Base-by-base conservation (phyloP, 2,888 invertebrate genomes). In the Mesochorus sp. region DNA sequence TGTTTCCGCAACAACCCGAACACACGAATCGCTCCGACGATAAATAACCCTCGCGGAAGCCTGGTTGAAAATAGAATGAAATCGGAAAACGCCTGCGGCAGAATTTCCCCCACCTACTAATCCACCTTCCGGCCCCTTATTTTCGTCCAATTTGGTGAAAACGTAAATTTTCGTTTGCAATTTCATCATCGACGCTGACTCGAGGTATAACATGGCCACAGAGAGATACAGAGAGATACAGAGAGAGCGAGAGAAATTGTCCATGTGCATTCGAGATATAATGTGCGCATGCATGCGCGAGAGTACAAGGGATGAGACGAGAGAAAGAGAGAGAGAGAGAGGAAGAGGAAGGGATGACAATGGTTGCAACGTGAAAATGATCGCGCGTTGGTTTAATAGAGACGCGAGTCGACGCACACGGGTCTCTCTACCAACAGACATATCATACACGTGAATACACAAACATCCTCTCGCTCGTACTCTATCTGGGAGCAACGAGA, bases 141-240 rank as follows among this genome's bases (percentile, higher is more conserved):
- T n/a, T n/a, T n/a, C n/a, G n/a, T n/a, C 72, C 78, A 76, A 67
- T 80, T 55, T 72, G 92, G 92, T 92, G 92, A 21, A 34, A 34
- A 14, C 12, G 28, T 37, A 28, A 26, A 53, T 31, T 71, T 76
- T 66, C 59, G 31, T 53, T 76, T 37, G 59, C 53, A 61, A 47
- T 78, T 55, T 70, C 24, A 53, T 64, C 49, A 37, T 57, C 24
- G 42, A 19, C 24, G 34, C 92, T 92, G 73, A 79, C 79, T 80
- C 64, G 81, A 80, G 17, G 37, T 76, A 80, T 78, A 79, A 31
- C 53, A 78, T 80, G 76, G 72, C 73, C n/a, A n/a, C n/a, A n/a
- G n/a, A n/a, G n/a, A n/a, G n/a, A n/a, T n/a, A n/a, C n/a, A n/a
- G n/a, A n/a, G n/a, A n/a, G n/a, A n/a, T n/a, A n/a, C n/a, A n/a